These are phyloP conservation scores for Florisuga fusca DNA, from an alignment of 2,797 vertebrate species.

Conservation along the genomic window DNA sequence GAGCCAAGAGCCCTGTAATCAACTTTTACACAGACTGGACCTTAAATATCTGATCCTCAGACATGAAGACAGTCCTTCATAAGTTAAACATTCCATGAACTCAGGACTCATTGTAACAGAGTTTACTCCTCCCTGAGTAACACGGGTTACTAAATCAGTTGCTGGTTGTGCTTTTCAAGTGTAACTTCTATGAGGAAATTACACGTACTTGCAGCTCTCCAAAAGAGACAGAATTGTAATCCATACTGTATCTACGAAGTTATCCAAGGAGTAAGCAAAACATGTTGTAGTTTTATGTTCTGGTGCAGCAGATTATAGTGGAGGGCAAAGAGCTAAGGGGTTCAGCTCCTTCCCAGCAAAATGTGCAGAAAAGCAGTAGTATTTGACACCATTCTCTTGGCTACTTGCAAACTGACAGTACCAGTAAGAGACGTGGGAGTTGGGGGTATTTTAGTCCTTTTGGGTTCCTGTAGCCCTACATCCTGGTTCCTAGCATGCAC, in stretches of 20 bases:
- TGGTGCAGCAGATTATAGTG: background rate
- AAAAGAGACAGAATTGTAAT: background rate
- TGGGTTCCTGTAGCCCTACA: background rate
- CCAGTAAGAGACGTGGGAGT: background rate
- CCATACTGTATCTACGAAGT: background rate
- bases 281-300: background rate
- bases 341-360: background rate
- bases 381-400: background rate
- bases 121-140: background rate
- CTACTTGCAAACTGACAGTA: background rate
- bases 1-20: conserved; percentile 34
- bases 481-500: background rate
- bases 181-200: background rate
- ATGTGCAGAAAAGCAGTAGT: background rate
- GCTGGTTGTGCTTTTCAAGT: conserved; percentile 1
- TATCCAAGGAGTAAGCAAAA: background rate
- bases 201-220: background rate
- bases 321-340: background rate
- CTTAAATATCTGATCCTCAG: conserved; percentile 1
- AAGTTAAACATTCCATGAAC: conserved; percentile 7
- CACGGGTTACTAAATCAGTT: background rate
- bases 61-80: background rate
- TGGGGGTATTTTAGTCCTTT: background rate
- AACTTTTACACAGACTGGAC: background rate
- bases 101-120: background rate